Evolutionary conservation across 2,888 invertebrate species (phyloP), one percentile per base, ranked within the genome.

Genomic region (Digitonthophagus gazella): DNA sequence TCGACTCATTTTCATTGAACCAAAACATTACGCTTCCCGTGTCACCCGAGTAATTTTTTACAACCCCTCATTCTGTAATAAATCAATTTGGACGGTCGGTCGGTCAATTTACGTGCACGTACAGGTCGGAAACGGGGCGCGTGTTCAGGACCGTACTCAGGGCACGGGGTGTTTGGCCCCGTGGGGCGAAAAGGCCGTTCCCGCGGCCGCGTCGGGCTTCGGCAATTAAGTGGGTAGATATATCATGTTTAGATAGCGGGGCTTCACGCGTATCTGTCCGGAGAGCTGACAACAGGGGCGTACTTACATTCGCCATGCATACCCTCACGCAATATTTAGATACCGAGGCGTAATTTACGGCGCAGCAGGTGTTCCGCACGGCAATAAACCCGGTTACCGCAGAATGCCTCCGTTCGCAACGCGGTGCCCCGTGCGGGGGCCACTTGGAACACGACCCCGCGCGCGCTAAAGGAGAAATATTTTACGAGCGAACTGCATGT

Each of bases 321-420:
- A 77, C 74, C 75, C 79, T 78, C 79, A 79, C 80, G 79, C 79
- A 79, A 80, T 80, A 79, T 79, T 79, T 79, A 79, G 78, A 78
- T 79, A 74, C 78, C 74, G 73, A 65, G 73, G 70, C 71, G 78
- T 79, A 80, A 80, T 80, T 80, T 79, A 78, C 77, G 75, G 75
- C 78, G 76, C 80, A 77, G 79, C 79, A 80, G 79, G 79, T 80
- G 80, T 79, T 78, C 77, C 74, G 73, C 74, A 73, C 69, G 70
- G 76, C 76, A 76, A 77, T 78, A 76, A 76, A 78, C 73, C 73
- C 65, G 69, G 68, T 74, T 71, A 71, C 71, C 69, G 72, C 69
- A 70, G 68, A 66, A 69, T 72, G 67, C 66, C 71, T 69, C 69
- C 66, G 63, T 67, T 28, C 19, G 55, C 19, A 67, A 58, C 61